Evolutionary conservation across 2,113 vertebrate species (phyloP), one percentile per base, ranked within the genome.

Genomic region (Oncorhynchus keta): DNA sequence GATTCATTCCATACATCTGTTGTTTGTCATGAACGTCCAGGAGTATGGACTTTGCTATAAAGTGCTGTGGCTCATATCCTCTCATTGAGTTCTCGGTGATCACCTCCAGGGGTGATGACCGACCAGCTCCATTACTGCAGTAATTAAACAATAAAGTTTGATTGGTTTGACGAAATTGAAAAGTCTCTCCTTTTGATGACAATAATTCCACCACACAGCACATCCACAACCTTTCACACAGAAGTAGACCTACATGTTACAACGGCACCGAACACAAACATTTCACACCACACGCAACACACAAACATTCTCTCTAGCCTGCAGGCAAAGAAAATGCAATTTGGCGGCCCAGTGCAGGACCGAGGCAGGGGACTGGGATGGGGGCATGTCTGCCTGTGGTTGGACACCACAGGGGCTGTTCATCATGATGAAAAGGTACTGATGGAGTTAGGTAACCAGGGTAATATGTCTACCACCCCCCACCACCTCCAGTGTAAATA

Each of bases 401-500:
- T 49, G 66, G 69, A 81, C 64, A 59, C 49, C 79, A 59, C 72
- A 71, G 68, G 66, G 26, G 82, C 76, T 18, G 71, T 85, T 49
- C 70, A 69, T 84, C 84, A 81, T 75, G 78, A 81, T 83, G 80
- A 82, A 81, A 86, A 79, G 55, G 65, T 49, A 76, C 75, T 72
- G 26, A 68, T 64, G 85, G 64, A 75, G 85, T 84, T 68, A 71
- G 69, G 70, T 74, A 81, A 86, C 74, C 84, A 75, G 77, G 16
- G 24, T 22, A 59, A 74, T 75, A 73, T 73, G 79, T 85, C 81
- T 45, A 76, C 70, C 51, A 32, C 39, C 24, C 64, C 57, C 13
- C 0, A 45, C 55, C 1, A 14, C 28, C 12, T 76, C 73, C 71
- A 48, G 72, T 78, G 90, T 89, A 89, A 92, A 93, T 91, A 92